Evolutionary conservation across 1,140 invertebrate genomes (phyloP).

Genomic region (Bombus turneri): DNA sequence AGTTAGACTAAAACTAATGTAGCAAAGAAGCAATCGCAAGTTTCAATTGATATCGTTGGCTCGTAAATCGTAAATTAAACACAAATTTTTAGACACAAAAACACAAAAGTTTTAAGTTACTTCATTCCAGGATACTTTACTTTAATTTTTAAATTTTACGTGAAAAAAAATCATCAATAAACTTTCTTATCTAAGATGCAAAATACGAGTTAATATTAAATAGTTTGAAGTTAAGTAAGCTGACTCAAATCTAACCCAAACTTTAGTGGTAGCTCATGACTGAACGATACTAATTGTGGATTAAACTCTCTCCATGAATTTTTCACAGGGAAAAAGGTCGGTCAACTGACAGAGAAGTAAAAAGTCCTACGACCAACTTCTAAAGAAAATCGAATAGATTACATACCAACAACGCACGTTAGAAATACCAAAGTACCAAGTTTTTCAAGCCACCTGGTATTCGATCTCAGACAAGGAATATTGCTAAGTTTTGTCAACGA

Average conservation of each 20-base stretch:
- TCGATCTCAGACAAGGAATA: constrained; percentile 64
- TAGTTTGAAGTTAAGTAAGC: no score
- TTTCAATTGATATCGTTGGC: no score
- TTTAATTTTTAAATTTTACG: no score
- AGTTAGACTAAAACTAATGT: background rate
- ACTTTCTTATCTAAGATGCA: no score
- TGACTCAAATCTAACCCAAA: no score
- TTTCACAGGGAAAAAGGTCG: background rate
- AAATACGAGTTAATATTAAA: no score
- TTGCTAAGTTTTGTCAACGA: constrained; percentile 76
- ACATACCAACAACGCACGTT: background rate
- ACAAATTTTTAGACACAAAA: no score
- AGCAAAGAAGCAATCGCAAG: background rate
- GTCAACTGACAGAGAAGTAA: background rate
- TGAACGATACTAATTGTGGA: background rate
- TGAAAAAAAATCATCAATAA: no score
- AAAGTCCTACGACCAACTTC: background rate
- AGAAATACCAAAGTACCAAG: background rate
- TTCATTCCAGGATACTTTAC: no score
- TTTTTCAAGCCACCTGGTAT: constrained; percentile 52
- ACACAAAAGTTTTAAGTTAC: no score
- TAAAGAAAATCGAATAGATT: background rate
- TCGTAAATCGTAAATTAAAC: no score
- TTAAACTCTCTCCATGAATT: background rate
- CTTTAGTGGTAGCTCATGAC: no score